Evolutionary conservation across 2,888 invertebrate genomes (phyloP).

Genomic region (Lomographa bimaculata): DNA sequence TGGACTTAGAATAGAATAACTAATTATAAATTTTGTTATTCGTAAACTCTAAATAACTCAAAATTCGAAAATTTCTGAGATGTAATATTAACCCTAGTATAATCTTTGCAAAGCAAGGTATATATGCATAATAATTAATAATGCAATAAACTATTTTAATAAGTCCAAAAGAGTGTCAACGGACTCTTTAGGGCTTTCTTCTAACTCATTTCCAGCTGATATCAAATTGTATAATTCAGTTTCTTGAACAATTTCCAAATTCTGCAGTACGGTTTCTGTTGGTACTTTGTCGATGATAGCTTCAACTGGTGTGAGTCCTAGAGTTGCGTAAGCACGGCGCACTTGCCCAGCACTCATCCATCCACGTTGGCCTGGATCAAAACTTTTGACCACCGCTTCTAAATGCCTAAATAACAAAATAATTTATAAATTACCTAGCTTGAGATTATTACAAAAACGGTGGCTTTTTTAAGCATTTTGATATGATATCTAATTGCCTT

Average conservation of each 20-base stretch:
- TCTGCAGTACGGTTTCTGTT: slow-evolving; percentile 43
- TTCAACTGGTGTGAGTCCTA: slow-evolving; percentile 54
- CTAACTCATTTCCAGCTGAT: slow-evolving; percentile 42
- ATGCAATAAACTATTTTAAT: background rate
- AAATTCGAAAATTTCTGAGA: too few species aligned
- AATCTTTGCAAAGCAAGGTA: too few species aligned
- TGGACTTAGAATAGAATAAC: too few species aligned
- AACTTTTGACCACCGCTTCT: slow-evolving; percentile 67
- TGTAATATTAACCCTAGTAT: too few species aligned
- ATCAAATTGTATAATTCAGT: slow-evolving; percentile 51
- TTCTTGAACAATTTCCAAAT: slow-evolving; percentile 54
- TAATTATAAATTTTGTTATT: too few species aligned
- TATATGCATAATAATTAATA: too few species aligned
- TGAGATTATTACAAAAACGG: too few species aligned
- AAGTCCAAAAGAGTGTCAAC: slow-evolving; percentile 9
- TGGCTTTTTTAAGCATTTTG: too few species aligned
- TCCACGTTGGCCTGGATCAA: slow-evolving; percentile 70
- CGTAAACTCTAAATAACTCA: too few species aligned
- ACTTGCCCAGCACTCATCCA: slow-evolving; percentile 69
- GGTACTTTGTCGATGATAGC: slow-evolving; percentile 47
- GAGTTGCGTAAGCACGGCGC: slow-evolving; percentile 54
- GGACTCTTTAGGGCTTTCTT: slow-evolving; percentile 22
- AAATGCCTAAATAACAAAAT: slow-evolving; percentile 52
- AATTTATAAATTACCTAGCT: too few species aligned
- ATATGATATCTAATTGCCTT: too few species aligned